These are phyloP conservation scores for Drosophila littoralis DNA, from an alignment of 1,140 invertebrate species.

Conservation along the genomic window DNA sequence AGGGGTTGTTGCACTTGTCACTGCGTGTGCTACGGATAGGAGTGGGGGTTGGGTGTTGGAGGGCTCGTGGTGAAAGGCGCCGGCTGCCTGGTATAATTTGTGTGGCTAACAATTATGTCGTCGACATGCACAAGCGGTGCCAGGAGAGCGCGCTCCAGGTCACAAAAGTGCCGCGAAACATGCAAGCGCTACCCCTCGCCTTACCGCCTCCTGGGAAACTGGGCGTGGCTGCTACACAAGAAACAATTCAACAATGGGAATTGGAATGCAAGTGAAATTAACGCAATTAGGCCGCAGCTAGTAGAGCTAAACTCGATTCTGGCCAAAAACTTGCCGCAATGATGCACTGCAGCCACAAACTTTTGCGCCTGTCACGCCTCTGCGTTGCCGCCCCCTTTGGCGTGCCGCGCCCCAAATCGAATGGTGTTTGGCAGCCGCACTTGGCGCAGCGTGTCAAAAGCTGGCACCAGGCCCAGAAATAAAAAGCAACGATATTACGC, in stretches of 20 bases:
- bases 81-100: conserved; percentile 42
- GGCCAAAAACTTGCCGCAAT: conserved; percentile 29
- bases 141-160: conserved; percentile 1
- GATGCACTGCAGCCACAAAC: conserved; percentile 40
- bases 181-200: conserved; percentile 42
- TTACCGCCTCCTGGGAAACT: neutral
- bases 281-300: conserved; percentile 73
- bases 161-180: conserved; percentile 71
- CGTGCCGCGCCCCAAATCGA: conserved; percentile 50
- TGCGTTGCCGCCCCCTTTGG: too few relatives aligned
- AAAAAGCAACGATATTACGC: conserved; percentile 13
- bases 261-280: conserved; percentile 73
- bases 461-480: conserved; percentile 37
- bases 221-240: conserved; percentile 13
- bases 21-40: too few relatives aligned
- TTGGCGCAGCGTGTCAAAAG: conserved; percentile 70
- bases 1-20: too few relatives aligned
- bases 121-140: conserved; percentile 64
- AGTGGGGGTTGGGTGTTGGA: too few relatives aligned
- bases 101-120: conserved; percentile 71
- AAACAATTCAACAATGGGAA: conserved; percentile 66
- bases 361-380: conserved; percentile 52
- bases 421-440: conserved; percentile 55
- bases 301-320: conserved; percentile 53
- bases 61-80: too few relatives aligned